Conservation (phyloP, 30 jellyfish, hydroid and myxozoan genomes). For the Hydractinia echinata region DNA sequence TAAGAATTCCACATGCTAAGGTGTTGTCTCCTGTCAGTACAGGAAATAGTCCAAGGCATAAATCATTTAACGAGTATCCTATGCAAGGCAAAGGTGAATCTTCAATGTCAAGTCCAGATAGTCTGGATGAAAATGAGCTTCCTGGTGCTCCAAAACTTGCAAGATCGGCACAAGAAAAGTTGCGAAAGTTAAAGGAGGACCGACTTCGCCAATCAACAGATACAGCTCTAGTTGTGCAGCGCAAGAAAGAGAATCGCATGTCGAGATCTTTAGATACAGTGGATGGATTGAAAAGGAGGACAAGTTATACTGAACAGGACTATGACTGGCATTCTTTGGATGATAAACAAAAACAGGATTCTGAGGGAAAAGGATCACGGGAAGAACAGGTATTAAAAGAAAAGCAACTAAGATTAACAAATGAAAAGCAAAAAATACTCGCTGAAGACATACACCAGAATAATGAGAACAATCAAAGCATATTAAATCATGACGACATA, state of each 20-base stretch:
- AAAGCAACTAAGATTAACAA: background rate
- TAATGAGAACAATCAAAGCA: background rate
- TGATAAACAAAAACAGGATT: no score
- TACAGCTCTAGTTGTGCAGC: slow-evolving; percentile 12
- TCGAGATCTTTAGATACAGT: slow-evolving; percentile 17
- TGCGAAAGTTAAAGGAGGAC: slow-evolving; percentile 20
- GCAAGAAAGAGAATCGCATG: slow-evolving; percentile 9
- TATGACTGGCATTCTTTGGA: no score
- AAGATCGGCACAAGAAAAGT: slow-evolving; percentile 27
- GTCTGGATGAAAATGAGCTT: background rate
- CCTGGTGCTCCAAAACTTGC: slow-evolving; percentile 23
- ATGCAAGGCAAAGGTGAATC: background rate
- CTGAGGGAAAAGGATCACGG: no score
- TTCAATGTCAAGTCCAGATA: background rate
- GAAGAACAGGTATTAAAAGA: background rate
- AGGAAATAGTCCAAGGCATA: background rate
- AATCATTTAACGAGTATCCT: no score
- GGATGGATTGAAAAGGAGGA: background rate
- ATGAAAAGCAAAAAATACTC: background rate
- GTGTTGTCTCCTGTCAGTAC: slow-evolving; percentile 16
- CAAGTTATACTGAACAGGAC: background rate
- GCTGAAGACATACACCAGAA: no score
- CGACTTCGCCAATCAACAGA: slow-evolving; percentile 16
- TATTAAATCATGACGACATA: background rate
- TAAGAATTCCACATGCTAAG: slow-evolving; percentile 30